Conservation (phyloP, 1,140 invertebrate genomes). For the Aphelinus atriplicis region DNA sequence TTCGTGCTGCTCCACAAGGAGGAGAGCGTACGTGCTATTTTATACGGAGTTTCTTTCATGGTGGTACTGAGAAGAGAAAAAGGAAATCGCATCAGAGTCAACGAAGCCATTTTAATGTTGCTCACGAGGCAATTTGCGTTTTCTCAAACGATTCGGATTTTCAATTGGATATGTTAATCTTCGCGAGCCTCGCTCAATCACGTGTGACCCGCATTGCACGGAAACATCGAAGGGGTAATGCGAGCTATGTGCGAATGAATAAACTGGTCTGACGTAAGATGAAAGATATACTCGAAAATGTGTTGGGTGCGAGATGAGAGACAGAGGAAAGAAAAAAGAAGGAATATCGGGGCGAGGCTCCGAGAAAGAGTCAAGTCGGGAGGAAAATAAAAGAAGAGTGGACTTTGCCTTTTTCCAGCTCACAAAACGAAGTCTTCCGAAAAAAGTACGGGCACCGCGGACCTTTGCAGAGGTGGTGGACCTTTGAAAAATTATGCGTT, state of each 20-base stretch:
- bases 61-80: too few relatives aligned
- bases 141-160: too few relatives aligned
- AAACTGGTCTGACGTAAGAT: background rate
- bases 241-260: background rate
- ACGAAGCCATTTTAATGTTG: too few relatives aligned
- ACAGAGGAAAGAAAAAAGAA: background rate
- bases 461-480: slow-evolving; percentile 38
- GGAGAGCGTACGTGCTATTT: too few relatives aligned
- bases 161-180: too few relatives aligned
- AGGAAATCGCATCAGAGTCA: too few relatives aligned
- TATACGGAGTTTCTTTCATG: too few relatives aligned
- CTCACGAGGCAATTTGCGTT: too few relatives aligned
- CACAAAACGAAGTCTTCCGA: slow-evolving; percentile 40
- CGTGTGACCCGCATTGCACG: too few relatives aligned
- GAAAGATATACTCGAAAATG: background rate
- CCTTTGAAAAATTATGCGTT: slow-evolving; percentile 59
- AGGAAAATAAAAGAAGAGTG: slow-evolving; percentile 28
- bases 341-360: background rate
- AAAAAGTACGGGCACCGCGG: slow-evolving; percentile 15
- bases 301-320: background rate
- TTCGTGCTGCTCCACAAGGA: too few relatives aligned
- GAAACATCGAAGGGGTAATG: background rate
- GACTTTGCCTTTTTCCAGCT: slow-evolving; percentile 28
- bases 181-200: too few relatives aligned
- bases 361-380: background rate